Conservation (phyloP, 2,888 invertebrate genomes). For the Chaetogeoica ovagalla region DNA sequence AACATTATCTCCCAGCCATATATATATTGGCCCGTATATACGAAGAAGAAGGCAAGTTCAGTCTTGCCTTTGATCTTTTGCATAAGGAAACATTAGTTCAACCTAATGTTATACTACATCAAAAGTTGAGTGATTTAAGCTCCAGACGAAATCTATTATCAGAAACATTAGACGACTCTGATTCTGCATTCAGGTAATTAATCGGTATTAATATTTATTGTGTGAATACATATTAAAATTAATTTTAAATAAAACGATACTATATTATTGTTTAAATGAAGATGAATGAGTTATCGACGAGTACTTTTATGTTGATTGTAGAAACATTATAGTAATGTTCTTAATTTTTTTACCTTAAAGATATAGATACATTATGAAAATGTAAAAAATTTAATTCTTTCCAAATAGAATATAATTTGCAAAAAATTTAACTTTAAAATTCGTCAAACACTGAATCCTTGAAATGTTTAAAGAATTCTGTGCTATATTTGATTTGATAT, state of each 20-base stretch:
- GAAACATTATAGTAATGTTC: too few species aligned
- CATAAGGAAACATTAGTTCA: slow-evolving; percentile 68
- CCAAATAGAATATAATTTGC: too few species aligned
- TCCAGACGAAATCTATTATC: slow-evolving; percentile 68
- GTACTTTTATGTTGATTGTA: too few species aligned
- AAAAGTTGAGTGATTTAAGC: slow-evolving; percentile 69
- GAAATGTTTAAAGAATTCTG: too few species aligned
- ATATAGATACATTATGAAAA: too few species aligned
- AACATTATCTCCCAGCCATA: slow-evolving; percentile 73
- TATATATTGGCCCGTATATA: slow-evolving; percentile 73
- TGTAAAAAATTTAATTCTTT: too few species aligned
- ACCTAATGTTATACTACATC: slow-evolving; percentile 68
- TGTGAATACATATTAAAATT: background rate
- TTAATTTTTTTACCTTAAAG: too few species aligned
- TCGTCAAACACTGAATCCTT: too few species aligned
- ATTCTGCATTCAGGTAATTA: slow-evolving; percentile 67
- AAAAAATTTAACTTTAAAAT: too few species aligned
- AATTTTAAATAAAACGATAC: background rate
- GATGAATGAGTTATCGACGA: too few species aligned
- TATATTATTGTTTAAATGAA: background rate
- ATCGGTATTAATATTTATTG: slow-evolving; percentile 4
- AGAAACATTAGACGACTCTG: slow-evolving; percentile 72
- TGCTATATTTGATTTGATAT: too few species aligned
- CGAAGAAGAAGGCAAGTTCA: slow-evolving; percentile 67
- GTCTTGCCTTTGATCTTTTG: slow-evolving; percentile 71